Conservation (phyloP, 2,797 vertebrate species). For the Sebastes kiyomatsui region DNA sequence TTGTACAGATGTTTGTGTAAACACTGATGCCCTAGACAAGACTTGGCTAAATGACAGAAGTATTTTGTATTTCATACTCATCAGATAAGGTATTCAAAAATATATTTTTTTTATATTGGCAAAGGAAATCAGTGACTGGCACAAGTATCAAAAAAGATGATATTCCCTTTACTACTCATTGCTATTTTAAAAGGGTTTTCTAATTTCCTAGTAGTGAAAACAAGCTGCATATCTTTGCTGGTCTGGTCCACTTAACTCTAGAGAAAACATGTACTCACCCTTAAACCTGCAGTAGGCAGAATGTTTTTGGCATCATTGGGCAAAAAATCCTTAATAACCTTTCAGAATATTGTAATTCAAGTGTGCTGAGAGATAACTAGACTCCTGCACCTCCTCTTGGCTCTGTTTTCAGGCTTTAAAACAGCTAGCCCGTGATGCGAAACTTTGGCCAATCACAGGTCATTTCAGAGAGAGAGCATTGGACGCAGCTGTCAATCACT, state of each 20-base stretch:
- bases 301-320: too few species aligned
- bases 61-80: not conserved
- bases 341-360: too few species aligned
- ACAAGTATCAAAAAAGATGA: not conserved
- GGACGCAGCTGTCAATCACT: too few species aligned
- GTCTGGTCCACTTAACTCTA: not conserved
- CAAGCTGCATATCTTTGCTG: not conserved
- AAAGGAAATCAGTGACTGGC: not conserved
- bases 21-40: not conserved
- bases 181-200: not conserved
- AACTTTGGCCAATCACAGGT: too few species aligned
- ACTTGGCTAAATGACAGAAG: not conserved
- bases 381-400: too few species aligned
- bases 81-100: not conserved
- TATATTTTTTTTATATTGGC: not conserved
- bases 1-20: not conserved
- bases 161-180: not conserved
- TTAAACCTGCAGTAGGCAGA: too few species aligned
- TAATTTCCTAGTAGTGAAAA: not conserved
- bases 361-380: too few species aligned
- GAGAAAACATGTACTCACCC: not conserved
- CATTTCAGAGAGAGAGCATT: too few species aligned
- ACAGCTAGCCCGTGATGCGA: accelerated
- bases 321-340: too few species aligned
- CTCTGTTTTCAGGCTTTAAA: too few species aligned